Percentiles rank a stretch among this genome's conserved stretches.
Evolutionary conservation across 2,113 vertebrate species (phyloP).

Genomic region (Lipotes vexillifer): DNA sequence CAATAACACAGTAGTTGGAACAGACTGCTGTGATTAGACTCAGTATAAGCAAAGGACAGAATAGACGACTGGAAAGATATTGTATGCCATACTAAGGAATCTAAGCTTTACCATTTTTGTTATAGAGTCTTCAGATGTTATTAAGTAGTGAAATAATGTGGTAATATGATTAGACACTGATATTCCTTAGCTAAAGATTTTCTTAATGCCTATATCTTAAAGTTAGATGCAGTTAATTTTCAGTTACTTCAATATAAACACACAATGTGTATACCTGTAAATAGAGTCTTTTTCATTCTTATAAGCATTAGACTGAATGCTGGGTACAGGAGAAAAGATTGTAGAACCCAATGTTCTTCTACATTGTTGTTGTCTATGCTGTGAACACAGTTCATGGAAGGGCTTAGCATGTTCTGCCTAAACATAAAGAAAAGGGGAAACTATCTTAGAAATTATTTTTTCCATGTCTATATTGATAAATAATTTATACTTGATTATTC

Average conservation of each 20-base stretch:
- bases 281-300: neutral
- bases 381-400: neutral
- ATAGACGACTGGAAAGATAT: neutral
- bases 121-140: neutral
- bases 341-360: neutral
- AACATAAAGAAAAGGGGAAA: neutral
- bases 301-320: neutral
- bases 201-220: neutral
- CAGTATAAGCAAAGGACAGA: neutral
- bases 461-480: neutral
- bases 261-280: slow-evolving; percentile 18
- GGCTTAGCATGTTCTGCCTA: slow-evolving; percentile 11
- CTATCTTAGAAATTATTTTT: slow-evolving; percentile 16
- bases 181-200: neutral
- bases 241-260: neutral
- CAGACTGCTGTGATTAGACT: neutral
- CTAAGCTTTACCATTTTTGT: neutral
- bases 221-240: neutral
- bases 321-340: neutral
- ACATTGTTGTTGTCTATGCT: neutral
- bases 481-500: neutral
- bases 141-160: neutral
- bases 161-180: neutral
- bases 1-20: neutral
- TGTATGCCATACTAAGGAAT: neutral